Percentiles rank a stretch among this genome's conserved stretches.
phyloP scores from a whole-genome alignment of 1,140 invertebrate genomes.

The Aphelinus certus region DNA sequence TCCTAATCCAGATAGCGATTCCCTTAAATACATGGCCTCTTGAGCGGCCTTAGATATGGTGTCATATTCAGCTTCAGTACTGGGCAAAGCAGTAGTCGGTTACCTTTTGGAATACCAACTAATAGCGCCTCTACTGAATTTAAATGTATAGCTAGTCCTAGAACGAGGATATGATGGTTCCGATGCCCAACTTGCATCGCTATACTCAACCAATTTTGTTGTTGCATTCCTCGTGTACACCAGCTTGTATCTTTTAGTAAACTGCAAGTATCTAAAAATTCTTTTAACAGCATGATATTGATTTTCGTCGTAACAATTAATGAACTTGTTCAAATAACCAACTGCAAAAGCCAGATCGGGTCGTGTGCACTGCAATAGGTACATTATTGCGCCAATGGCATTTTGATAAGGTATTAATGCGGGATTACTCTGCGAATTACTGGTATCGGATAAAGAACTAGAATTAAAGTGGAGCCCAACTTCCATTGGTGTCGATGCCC shows the following conservation, averaged over 20 bases:
- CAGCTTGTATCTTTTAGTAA: background rate
- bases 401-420: background rate
- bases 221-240: background rate
- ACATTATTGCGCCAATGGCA: background rate
- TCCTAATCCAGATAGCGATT: background rate
- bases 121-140: background rate
- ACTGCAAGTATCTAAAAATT: background rate
- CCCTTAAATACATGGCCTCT: background rate
- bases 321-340: background rate
- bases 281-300: background rate
- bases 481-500: background rate
- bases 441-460: background rate
- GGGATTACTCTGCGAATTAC: background rate
- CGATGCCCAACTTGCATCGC: background rate
- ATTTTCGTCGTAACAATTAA: background rate
- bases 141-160: background rate
- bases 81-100: background rate
- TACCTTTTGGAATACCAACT: background rate
- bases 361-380: background rate
- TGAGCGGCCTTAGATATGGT: background rate
- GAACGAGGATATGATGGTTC: background rate
- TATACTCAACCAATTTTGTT: background rate
- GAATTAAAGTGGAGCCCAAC: background rate
- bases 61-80: background rate
- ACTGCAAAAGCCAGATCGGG: constrained; percentile 4